Evolutionary conservation across 1,140 invertebrate genomes (phyloP).

Genomic region (Ptiloglossa arizonensis): DNA sequence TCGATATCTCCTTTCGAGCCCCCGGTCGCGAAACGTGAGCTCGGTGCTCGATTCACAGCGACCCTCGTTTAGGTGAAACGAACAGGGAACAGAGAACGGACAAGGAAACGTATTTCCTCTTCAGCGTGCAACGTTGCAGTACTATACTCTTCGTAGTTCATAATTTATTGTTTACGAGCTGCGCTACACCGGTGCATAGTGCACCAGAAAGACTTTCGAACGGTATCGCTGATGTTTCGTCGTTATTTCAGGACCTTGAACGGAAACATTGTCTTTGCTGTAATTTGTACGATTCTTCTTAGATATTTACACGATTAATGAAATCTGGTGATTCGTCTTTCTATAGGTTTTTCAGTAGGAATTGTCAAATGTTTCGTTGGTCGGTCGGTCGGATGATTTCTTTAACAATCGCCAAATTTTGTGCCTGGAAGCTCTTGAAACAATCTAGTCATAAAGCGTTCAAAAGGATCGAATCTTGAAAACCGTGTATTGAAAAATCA

Average conservation of each 20-base stretch:
- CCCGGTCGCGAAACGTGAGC: no score
- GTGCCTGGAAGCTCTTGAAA: constrained; percentile 23
- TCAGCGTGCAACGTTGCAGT: constrained; percentile 6
- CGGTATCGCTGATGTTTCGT: not conserved
- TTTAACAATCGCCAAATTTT: not conserved
- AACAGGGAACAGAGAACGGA: not conserved
- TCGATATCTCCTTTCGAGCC: not conserved
- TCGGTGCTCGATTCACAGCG: not conserved
- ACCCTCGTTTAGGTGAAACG: not conserved
- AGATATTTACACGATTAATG: not conserved
- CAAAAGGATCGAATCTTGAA: constrained; percentile 2
- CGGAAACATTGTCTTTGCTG: not conserved
- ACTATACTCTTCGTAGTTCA: constrained; percentile 3
- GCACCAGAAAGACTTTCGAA: not conserved
- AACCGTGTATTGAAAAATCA: not conserved
- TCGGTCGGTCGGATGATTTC: no score
- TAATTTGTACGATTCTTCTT: not conserved
- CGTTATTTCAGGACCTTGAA: not conserved
- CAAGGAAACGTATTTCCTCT: not conserved
- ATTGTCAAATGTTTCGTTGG: not conserved
- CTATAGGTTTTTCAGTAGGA: not conserved
- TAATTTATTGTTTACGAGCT: not conserved
- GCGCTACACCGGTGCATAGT: not conserved
- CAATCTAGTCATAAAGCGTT: constrained; percentile 42
- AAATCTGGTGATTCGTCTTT: not conserved